Base-by-base conservation (phyloP, 1,140 invertebrate species). In the Lepidotrigona ventralis region DNA sequence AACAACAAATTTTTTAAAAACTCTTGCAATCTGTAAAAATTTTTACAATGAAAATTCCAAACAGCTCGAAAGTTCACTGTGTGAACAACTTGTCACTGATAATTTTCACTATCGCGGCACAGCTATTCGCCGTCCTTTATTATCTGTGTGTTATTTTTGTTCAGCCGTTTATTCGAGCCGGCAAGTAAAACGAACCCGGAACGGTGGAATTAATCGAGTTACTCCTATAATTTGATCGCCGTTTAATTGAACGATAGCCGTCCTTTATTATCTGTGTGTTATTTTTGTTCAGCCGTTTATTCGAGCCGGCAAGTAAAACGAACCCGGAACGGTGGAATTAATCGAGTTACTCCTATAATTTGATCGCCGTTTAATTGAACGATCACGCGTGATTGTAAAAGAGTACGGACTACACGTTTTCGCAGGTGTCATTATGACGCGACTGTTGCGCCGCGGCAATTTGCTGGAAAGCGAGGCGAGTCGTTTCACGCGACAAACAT, bases 161-260 rank as follows among this genome's bases (percentile, higher is more conserved):
- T 70, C 54, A 5, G 26, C 1, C 12, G 29, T 21, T 23, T 33
- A 46, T 69, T 60, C 12, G 64, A 56, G 54, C 29, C 15, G 58
- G 33, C n/a, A 46, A 8, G 54, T 1, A 15, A 69, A 77, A 29
- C 58, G 63, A 75, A 68, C 60, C 71, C 39, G 39, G 70, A 56
- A 58, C 69, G 53, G 51, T 11, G 54, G 19, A 77, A 58, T 82
- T 70, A 82, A 82, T 82, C 74, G 54, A 77, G 33, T 60, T 29
- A 3, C 54, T 70, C 39, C 21, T n/a, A 26, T 56, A 82, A 78
- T 70, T 77, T 70, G 26, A 70, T 78, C 54, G 74, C 19, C n/a
- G 72, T 70, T 69, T n/a, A 78, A 82, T 75, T 54, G 54, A 77
- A 77, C 64, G 79, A 81, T 74, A n/a, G n/a, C n/a, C n/a, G 77